Percentiles rank a stretch among this genome's conserved stretches.
phyloP scores from a whole-genome alignment of 2,113 vertebrate genomes.

The Hippopotamus amphibius region DNA sequence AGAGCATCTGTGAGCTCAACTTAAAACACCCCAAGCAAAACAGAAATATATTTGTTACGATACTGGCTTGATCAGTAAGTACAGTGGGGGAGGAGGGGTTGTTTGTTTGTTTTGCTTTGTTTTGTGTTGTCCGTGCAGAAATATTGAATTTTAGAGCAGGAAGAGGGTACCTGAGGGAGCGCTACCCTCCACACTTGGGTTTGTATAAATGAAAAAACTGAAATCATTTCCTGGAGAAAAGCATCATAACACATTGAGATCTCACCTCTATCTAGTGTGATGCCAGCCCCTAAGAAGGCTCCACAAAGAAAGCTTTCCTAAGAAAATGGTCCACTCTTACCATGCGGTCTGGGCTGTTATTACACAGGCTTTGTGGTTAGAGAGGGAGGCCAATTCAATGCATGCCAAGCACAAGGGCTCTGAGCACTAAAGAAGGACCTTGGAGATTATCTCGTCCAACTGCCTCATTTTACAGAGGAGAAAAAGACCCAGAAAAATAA shows the following conservation, averaged over 20 bases:
- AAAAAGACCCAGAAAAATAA: constrained; percentile 28
- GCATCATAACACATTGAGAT: background rate
- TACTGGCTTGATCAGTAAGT: background rate
- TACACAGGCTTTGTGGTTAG: background rate
- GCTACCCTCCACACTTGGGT: background rate
- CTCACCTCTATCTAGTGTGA: background rate
- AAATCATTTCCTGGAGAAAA: constrained; percentile 32
- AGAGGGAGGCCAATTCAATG: background rate
- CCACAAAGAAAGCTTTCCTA: background rate
- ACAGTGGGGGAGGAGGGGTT: background rate
- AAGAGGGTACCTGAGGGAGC: background rate
- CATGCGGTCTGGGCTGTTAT: background rate
- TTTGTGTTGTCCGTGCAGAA: background rate
- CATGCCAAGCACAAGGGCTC: background rate
- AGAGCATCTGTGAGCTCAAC: background rate
- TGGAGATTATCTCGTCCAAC: background rate
- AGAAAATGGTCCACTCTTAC: background rate
- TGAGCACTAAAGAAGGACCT: background rate
- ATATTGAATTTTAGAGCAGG: background rate
- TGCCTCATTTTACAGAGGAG: background rate
- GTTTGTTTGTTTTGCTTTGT: background rate
- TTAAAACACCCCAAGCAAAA: background rate
- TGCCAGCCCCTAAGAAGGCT: background rate
- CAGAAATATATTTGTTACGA: constrained; percentile 3
- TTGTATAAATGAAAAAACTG: constrained; percentile 48